Evolutionary conservation across 2,113 vertebrate species (phyloP).

Genomic region (Apistogramma diplotaenia): DNA sequence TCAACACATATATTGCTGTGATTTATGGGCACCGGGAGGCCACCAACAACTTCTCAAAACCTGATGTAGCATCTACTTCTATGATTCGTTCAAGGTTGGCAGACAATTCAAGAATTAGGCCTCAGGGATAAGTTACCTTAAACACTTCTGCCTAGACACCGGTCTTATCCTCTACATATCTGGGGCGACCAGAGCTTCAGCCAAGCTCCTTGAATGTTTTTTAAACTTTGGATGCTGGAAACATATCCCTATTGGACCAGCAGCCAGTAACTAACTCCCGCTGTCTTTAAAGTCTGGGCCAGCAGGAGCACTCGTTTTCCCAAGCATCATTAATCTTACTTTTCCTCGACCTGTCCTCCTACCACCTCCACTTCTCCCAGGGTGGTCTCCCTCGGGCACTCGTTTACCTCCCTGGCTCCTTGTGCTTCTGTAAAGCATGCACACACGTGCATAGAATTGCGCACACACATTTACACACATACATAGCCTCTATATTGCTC

Average conservation of each 20-base stretch:
- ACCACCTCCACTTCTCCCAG: constrained; percentile 57
- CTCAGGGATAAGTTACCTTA: constrained; percentile 27
- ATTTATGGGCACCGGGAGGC: constrained; percentile 27
- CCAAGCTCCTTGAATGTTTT: constrained; percentile 37
- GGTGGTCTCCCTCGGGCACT: constrained; percentile 67
- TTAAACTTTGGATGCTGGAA: constrained; percentile 52
- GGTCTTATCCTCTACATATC: constrained; percentile 11
- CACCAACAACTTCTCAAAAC: constrained; percentile 20
- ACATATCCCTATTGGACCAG: constrained; percentile 56
- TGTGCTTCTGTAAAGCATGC: constrained; percentile 27
- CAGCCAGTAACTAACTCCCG: constrained; percentile 66
- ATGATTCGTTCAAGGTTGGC: constrained; percentile 22
- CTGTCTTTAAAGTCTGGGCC: constrained; percentile 65
- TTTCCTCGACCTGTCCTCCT: constrained; percentile 67
- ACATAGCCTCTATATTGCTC: constrained; percentile 4
- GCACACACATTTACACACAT: background rate
- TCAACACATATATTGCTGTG: background rate
- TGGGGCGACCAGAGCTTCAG: constrained; percentile 9
- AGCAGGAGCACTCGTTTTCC: constrained; percentile 66
- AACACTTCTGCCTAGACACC: constrained; percentile 30
- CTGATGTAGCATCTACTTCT: constrained; percentile 25
- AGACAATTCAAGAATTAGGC: constrained; percentile 7
- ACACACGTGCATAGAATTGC: background rate
- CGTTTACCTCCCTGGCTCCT: constrained; percentile 56
- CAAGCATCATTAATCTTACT: constrained; percentile 78